Percentiles rank a stretch among this genome's conserved stretches.
phyloP scores from a whole-genome alignment of 2,113 vertebrate genomes.

The Picathartes gymnocephalus region DNA sequence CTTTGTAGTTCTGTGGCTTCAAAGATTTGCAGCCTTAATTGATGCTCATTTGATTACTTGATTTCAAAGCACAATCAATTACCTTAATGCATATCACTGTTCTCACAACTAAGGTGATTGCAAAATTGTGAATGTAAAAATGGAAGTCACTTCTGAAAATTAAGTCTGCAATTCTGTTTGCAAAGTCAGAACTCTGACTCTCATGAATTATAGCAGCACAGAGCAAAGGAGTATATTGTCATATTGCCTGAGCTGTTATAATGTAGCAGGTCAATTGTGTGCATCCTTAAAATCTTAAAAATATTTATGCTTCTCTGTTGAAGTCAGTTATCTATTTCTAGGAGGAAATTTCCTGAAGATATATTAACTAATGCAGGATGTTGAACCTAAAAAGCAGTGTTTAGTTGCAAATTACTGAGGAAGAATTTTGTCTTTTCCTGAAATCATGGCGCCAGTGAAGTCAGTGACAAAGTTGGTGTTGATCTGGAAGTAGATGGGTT shows the following conservation, averaged over 20 bases:
- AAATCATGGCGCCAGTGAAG: neutral
- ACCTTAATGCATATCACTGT: slow-evolving; percentile 51
- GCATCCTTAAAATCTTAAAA: neutral
- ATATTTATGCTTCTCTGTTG: neutral
- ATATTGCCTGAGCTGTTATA: neutral
- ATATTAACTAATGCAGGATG: neutral
- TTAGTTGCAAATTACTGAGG: neutral
- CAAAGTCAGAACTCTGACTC: slow-evolving; percentile 28
- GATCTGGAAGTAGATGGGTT: neutral
- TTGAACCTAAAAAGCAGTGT: neutral
- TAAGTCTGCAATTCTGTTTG: slow-evolving; percentile 17
- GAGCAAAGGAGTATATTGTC: neutral
- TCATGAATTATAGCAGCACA: neutral
- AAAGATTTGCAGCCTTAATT: slow-evolving; percentile 47
- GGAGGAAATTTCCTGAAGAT: neutral
- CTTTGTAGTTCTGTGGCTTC: neutral
- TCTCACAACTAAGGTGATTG: slow-evolving; percentile 38
- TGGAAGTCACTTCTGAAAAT: slow-evolving; percentile 57
- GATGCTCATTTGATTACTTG: slow-evolving; percentile 60
- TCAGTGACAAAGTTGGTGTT: neutral
- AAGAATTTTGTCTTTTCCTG: neutral
- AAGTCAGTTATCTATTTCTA: neutral
- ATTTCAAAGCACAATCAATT: slow-evolving; percentile 61
- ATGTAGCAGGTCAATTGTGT: neutral
- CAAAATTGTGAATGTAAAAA: slow-evolving; percentile 56